Conservation (phyloP, 2,113 vertebrate species). For the Peromyscus californicus region DNA sequence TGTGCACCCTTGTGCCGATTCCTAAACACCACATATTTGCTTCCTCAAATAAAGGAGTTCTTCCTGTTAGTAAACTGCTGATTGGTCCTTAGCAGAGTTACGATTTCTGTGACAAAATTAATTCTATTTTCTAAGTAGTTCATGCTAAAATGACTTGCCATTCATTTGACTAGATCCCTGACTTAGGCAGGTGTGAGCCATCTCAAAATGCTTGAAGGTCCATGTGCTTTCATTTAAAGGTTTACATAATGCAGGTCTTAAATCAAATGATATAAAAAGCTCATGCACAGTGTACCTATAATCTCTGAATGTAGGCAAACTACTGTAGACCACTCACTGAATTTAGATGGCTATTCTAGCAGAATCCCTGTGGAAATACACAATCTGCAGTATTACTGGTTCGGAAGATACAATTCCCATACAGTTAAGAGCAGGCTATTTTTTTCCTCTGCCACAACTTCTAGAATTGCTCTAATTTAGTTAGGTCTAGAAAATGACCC, state of each 20-base stretch:
- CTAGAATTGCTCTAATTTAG: conserved; percentile 7
- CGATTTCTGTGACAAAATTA: conserved; percentile 41
- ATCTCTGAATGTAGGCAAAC: not conserved
- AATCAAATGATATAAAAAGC: conserved; percentile 52
- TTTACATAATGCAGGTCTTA: conserved; percentile 20
- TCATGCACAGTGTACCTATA: not conserved
- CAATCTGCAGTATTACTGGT: not conserved
- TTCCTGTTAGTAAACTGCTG: not conserved
- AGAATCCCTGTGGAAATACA: not conserved
- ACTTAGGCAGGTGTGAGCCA: not conserved
- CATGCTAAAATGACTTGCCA: not conserved
- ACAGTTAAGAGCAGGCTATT: conserved; percentile 4
- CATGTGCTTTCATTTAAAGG: not conserved
- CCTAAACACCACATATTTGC: not conserved
- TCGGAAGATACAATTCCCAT: conserved; percentile 1
- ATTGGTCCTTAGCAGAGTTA: conserved; percentile 18
- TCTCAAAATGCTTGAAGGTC: not conserved
- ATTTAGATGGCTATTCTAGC: not conserved
- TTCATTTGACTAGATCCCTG: not conserved
- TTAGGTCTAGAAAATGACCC: conserved; percentile 47
- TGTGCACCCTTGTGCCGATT: not conserved
- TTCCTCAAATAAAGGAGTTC: conserved; percentile 38
- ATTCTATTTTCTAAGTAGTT: not conserved
- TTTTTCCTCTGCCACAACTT: not conserved
- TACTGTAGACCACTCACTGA: not conserved